These are phyloP conservation scores for Nylanderia fulva DNA, from an alignment of 1,140 invertebrate genomes.

Conservation along the genomic window DNA sequence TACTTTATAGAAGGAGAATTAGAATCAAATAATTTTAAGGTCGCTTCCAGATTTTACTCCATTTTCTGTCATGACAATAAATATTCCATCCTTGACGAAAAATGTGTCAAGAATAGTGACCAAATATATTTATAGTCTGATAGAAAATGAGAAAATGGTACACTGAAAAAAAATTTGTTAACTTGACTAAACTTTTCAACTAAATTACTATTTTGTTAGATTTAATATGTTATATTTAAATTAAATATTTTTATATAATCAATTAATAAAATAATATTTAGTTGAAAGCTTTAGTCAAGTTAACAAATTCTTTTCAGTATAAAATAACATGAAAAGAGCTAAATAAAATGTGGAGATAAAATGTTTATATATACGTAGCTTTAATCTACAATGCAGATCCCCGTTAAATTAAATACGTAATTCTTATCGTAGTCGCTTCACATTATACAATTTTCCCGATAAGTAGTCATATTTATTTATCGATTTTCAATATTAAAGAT, in stretches of 20 bases:
- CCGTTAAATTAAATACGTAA: neutral
- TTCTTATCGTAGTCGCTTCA: neutral
- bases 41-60: neutral
- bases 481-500: constrained; percentile 8
- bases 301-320: too few species aligned
- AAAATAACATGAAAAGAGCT: neutral
- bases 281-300: too few species aligned
- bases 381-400: neutral
- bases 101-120: neutral
- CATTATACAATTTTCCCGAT: neutral
- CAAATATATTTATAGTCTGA: neutral
- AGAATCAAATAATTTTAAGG: constrained; percentile 6
- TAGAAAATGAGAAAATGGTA: neutral
- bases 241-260: too few species aligned
- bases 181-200: too few species aligned
- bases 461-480: constrained; percentile 11
- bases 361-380: neutral
- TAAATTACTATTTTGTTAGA: too few species aligned
- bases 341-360: neutral
- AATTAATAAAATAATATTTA: too few species aligned
- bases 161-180: too few species aligned
- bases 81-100: neutral
- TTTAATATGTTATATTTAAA: too few species aligned
- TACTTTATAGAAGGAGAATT: neutral
- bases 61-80: neutral